Percentiles rank a stretch among this genome's conserved stretches.
phyloP scores from a whole-genome alignment of 1,140 invertebrate species.

The Aphis gossypii region DNA sequence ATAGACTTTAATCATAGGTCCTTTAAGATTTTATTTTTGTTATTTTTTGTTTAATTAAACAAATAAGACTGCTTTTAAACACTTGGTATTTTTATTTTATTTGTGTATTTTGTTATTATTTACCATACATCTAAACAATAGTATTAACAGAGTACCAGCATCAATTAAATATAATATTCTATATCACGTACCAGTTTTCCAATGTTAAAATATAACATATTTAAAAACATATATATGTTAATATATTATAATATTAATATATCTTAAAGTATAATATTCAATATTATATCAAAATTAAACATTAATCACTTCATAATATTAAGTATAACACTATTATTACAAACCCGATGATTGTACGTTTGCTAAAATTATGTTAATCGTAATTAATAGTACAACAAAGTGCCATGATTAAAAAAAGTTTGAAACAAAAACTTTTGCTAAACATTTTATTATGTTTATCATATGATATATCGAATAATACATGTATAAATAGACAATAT shows the following conservation, averaged over 20 bases:
- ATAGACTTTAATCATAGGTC: slow-evolving; percentile 41
- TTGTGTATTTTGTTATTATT: slow-evolving; percentile 41
- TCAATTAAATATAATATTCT: neutral
- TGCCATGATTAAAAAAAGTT: slow-evolving; percentile 3
- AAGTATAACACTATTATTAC: neutral
- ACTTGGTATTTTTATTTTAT: slow-evolving; percentile 52
- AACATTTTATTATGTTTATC: slow-evolving; percentile 5
- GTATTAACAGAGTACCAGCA: neutral
- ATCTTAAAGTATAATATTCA: neutral
- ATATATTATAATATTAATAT: neutral
- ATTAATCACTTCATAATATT: slow-evolving; percentile 28
- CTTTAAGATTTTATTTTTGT: slow-evolving; percentile 59
- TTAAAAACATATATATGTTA: neutral
- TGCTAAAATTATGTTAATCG: neutral
- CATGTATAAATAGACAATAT: neutral
- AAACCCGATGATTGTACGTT: neutral
- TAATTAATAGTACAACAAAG: neutral
- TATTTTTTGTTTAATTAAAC: slow-evolving; percentile 59
- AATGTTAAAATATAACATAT: slow-evolving; percentile 14
- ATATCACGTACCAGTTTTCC: neutral
- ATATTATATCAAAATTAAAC: neutral
- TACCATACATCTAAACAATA: neutral
- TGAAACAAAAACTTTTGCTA: neutral
- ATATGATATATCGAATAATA: neutral
- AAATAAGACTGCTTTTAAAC: slow-evolving; percentile 51